Evolutionary conservation across 1,140 invertebrate species (phyloP).

Genomic region (Cyclina sinensis): DNA sequence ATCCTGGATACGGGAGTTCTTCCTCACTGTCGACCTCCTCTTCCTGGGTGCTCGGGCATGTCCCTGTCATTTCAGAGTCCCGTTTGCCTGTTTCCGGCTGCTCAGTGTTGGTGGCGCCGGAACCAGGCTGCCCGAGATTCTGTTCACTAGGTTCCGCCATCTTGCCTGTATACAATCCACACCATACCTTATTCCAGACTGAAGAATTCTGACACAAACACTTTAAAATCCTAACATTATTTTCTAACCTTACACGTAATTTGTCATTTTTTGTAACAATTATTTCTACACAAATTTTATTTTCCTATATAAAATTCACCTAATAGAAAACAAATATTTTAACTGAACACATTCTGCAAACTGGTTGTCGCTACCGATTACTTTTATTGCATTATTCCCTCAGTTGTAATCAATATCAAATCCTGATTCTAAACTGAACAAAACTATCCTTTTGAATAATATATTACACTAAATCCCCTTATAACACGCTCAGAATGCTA

Average conservation of each 20-base stretch:
- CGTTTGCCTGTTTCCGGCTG: neutral
- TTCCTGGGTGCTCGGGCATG: slow-evolving; percentile 36
- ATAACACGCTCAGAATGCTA: slow-evolving; percentile 24
- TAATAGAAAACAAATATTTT: neutral
- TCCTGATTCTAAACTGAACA: slow-evolving; percentile 17
- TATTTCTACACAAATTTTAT: neutral
- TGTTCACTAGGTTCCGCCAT: slow-evolving; percentile 45
- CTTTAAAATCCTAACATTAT: slow-evolving; percentile 16
- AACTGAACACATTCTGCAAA: neutral
- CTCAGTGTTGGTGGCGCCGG: neutral
- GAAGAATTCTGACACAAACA: neutral
- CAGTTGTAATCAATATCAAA: slow-evolving; percentile 2
- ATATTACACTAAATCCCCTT: slow-evolving; percentile 22
- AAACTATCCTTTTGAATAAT: slow-evolving; percentile 55
- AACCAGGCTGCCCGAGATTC: neutral
- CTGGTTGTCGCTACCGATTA: neutral
- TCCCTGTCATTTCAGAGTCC: slow-evolving; percentile 33
- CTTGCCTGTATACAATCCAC: slow-evolving; percentile 16
- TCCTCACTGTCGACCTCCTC: slow-evolving; percentile 76
- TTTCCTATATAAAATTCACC: neutral
- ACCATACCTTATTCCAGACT: neutral
- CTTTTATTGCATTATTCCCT: slow-evolving; percentile 2
- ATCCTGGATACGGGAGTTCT: slow-evolving; percentile 95
- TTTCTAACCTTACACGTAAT: neutral
- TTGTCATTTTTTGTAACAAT: neutral